A percentile compares a stretch with the other conserved stretches of the same genome.
Conservation (phyloP, 2,797 vertebrate species). For the Cephalopachus bancanus region DNA sequence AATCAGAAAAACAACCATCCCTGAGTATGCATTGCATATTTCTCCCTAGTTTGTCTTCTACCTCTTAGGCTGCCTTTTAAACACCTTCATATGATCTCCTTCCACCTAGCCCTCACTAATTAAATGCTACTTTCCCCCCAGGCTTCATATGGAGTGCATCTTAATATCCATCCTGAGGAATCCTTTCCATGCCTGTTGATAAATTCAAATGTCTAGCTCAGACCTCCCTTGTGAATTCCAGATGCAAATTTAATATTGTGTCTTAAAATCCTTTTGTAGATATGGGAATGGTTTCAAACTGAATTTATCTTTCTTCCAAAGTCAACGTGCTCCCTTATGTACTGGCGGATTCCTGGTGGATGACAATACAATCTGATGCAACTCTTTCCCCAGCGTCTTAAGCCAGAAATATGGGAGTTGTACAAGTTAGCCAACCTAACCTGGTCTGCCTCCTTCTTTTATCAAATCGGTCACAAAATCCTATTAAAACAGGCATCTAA, state of each 20-base stretch:
- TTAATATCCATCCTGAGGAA: background rate
- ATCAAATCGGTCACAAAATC: background rate
- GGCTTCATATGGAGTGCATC: background rate
- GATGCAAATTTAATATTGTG: background rate
- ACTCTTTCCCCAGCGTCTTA: background rate
- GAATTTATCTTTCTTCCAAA: background rate
- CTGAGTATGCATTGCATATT: background rate
- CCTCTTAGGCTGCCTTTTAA: background rate
- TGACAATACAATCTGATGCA: background rate
- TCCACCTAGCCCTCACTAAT: background rate
- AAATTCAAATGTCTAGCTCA: conserved; percentile 8
- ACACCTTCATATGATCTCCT: background rate
- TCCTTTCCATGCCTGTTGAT: background rate
- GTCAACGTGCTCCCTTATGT: background rate
- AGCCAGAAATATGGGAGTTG: background rate
- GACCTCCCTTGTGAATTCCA: background rate
- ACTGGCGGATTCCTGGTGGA: background rate
- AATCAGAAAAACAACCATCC: background rate
- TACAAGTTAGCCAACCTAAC: background rate
- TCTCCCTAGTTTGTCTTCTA: background rate
- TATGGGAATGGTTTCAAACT: background rate
- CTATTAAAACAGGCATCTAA: background rate
- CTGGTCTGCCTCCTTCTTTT: background rate
- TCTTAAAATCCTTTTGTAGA: background rate
- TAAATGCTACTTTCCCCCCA: background rate